These are phyloP conservation scores for Drosophila subquinaria DNA, from an alignment of 2,888 invertebrate species.

Conservation along the genomic window DNA sequence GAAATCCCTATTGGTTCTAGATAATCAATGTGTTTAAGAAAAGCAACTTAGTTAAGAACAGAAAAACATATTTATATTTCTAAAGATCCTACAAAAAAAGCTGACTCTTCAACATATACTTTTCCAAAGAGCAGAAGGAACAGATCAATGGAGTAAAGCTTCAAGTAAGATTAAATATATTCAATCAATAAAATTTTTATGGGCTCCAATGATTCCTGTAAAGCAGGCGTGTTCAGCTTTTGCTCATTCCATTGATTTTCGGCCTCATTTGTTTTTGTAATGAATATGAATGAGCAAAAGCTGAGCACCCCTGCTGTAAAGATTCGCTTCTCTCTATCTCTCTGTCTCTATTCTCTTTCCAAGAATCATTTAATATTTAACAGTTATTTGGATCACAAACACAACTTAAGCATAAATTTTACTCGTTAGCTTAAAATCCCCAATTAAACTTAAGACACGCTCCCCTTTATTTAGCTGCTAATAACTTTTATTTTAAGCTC, in stretches of 20 bases:
- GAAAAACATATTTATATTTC: background rate
- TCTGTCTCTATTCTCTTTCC: background rate
- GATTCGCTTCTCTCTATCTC: background rate
- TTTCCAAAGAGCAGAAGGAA: background rate
- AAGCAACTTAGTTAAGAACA: conserved; percentile 8
- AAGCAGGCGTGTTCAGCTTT: too few relatives aligned
- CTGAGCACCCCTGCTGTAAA: too few relatives aligned
- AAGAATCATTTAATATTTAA: conserved; percentile 19
- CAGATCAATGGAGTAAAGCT: conserved; percentile 5
- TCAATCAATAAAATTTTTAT: background rate
- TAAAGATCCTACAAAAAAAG: background rate
- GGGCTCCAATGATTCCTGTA: background rate
- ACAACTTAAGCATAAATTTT: background rate
- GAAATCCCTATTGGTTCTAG: background rate
- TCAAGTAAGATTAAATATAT: conserved; percentile 16
- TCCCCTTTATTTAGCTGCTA: conserved; percentile 24
- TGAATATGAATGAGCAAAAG: too few relatives aligned
- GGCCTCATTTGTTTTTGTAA: too few relatives aligned
- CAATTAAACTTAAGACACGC: conserved; percentile 1
- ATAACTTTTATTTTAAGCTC: conserved; percentile 38
- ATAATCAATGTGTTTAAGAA: conserved; percentile 1
- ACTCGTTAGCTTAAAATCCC: background rate
- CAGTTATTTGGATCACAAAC: conserved; percentile 5
- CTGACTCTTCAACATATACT: conserved; percentile 8
- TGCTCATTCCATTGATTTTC: background rate